These are phyloP conservation scores for Drosophila gunungcola DNA, from an alignment of 1,140 invertebrate genomes.

Conservation along the genomic window DNA sequence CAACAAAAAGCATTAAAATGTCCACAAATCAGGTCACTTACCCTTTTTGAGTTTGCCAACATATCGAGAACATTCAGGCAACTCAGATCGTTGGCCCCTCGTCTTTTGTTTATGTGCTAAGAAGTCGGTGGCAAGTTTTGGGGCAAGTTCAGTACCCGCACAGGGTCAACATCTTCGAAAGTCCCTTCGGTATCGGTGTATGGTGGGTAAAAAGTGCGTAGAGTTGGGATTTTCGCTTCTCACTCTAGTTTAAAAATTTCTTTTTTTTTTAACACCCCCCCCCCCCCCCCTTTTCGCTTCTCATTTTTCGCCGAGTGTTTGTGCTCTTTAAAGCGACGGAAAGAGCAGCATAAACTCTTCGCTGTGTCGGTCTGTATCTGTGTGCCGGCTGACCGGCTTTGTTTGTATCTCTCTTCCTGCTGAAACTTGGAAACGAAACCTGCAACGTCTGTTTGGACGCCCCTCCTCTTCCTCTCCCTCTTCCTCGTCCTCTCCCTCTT, in stretches of 20 bases:
- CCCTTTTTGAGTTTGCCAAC: neutral
- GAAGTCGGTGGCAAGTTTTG: neutral
- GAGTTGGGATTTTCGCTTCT: conserved; percentile 1
- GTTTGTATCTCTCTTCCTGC: conserved; percentile 33
- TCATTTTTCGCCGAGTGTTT: conserved; percentile 13
- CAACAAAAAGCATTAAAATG: conserved; percentile 4
- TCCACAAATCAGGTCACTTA: conserved; percentile 29
- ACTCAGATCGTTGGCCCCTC: conserved; percentile 17
- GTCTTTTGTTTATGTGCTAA: neutral
- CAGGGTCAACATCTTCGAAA: conserved; percentile 7
- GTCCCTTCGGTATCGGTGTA: neutral
- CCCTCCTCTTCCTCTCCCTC: neutral
- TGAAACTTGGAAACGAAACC: conserved; percentile 23
- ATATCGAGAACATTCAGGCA: conserved; percentile 1
- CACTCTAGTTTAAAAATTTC: conserved; percentile 11
- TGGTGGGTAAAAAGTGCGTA: conserved; percentile 18
- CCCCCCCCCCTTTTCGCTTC: neutral
- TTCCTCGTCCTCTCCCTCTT: too few relatives aligned
- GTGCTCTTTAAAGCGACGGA: conserved; percentile 13
- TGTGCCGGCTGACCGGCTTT: conserved; percentile 50
- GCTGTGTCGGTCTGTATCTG: conserved; percentile 12
- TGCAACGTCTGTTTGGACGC: conserved; percentile 3
- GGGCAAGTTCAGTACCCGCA: conserved; percentile 9
- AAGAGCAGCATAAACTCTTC: conserved; percentile 26
- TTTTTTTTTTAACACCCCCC: neutral